phyloP scores from a whole-genome alignment of 2,888 invertebrate genomes.

The Eulithis testata region DNA sequence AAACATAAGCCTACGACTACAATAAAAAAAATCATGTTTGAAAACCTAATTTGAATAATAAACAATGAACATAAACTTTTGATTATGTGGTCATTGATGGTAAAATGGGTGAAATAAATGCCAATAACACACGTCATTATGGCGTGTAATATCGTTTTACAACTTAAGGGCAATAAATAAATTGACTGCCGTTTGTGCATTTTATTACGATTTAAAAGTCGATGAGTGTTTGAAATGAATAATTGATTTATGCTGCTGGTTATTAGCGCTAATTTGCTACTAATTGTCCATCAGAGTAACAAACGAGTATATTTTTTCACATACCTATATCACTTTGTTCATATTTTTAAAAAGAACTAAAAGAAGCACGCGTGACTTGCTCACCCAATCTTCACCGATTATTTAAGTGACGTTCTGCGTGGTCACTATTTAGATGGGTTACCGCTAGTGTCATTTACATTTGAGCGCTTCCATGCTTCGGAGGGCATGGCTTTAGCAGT shows the following conservation, averaged over 20 bases:
- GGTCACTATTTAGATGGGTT: too few relatives aligned
- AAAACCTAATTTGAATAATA: constrained; percentile 68
- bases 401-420: too few relatives aligned
- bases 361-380: too few relatives aligned
- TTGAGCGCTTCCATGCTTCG: too few relatives aligned
- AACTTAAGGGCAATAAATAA: constrained; percentile 83
- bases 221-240: constrained; percentile 79
- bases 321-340: neutral
- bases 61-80: constrained; percentile 75
- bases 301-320: neutral
- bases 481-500: too few relatives aligned
- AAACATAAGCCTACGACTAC: constrained; percentile 17
- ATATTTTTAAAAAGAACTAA: neutral
- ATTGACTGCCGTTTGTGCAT: constrained; percentile 82
- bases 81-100: constrained; percentile 76
- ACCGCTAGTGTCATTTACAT: too few relatives aligned
- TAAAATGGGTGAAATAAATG: constrained; percentile 79
- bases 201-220: constrained; percentile 84
- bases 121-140: constrained; percentile 83
- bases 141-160: constrained; percentile 83
- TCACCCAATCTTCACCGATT: too few relatives aligned
- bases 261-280: constrained; percentile 78
- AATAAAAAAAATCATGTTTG: constrained; percentile 44
- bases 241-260: constrained; percentile 77
- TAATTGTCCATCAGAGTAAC: constrained; percentile 15